A percentile compares a stretch with the other conserved stretches of the same genome.
phyloP scores from a whole-genome alignment of 2,888 invertebrate species.

The Prosapia bicincta region DNA sequence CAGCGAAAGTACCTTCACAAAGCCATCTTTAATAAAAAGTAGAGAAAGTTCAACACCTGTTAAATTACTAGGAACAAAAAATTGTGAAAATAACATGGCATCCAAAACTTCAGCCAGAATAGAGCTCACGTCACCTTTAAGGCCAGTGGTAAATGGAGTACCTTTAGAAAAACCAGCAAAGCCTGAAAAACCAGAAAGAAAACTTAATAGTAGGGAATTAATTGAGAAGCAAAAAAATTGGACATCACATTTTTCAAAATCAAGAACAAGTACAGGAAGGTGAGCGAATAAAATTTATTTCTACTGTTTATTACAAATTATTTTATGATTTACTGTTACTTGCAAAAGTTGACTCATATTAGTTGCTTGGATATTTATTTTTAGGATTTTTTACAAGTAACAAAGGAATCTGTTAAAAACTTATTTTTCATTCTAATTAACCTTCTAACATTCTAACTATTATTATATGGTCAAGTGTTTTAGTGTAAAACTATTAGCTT shows the following conservation, averaged over 20 bases:
- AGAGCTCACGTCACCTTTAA: constrained; percentile 5
- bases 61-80: neutral
- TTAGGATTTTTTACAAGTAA: too few relatives aligned
- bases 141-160: constrained; percentile 22
- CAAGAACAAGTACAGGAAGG: constrained; percentile 50
- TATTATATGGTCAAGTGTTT: too few relatives aligned
- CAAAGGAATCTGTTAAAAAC: too few relatives aligned
- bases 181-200: constrained; percentile 80
- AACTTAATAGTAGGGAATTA: constrained; percentile 77
- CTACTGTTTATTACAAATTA: too few relatives aligned
- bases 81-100: constrained; percentile 38
- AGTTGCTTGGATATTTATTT: too few relatives aligned
- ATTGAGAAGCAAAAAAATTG: constrained; percentile 90
- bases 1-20: constrained; percentile 11
- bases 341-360: too few relatives aligned
- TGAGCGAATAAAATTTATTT: constrained; percentile 1
- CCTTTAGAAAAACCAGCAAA: constrained; percentile 58
- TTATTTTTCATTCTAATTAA: too few relatives aligned
- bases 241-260: constrained; percentile 86
- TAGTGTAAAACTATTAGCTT: too few relatives aligned
- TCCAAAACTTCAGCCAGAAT: neutral
- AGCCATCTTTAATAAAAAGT: constrained; percentile 9
- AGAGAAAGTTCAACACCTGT: neutral
- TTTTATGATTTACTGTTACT: too few relatives aligned
- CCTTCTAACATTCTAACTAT: too few relatives aligned